Conservation (phyloP, 1,140 invertebrate species). For the Hyposmocoma kahamanoa region DNA sequence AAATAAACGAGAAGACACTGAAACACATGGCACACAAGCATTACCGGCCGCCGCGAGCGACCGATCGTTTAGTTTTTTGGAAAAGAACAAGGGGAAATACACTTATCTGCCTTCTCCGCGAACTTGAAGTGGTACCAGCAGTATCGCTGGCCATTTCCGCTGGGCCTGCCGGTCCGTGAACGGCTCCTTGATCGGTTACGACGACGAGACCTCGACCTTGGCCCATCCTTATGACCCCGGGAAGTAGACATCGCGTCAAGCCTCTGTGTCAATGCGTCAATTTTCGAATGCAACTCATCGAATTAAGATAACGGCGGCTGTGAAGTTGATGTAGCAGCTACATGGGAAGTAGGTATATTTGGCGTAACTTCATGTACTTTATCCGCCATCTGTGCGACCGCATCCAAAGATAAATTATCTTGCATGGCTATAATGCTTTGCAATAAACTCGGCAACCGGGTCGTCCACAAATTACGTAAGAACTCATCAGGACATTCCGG, state of each 20-base stretch:
- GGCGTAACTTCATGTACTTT: background rate
- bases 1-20: background rate
- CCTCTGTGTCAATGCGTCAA: background rate
- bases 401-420: background rate
- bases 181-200: background rate
- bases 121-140: constrained; percentile 8
- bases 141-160: background rate
- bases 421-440: background rate
- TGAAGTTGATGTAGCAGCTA: background rate
- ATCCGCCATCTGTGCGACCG: background rate
- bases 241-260: background rate
- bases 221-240: background rate
- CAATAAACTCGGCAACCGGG: background rate
- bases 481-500: background rate
- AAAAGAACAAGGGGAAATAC: constrained; percentile 1
- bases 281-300: background rate
- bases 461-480: background rate
- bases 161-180: background rate
- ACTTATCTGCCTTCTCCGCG: background rate
- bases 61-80: background rate
- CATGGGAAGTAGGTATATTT: background rate
- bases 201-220: background rate
- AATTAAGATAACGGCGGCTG: background rate
- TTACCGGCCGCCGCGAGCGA: constrained; percentile 10
- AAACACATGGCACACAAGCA: too few relatives aligned